These are phyloP conservation scores for Cephus rjabovi DNA, from an alignment of 2,888 invertebrate genomes.

Conservation along the genomic window DNA sequence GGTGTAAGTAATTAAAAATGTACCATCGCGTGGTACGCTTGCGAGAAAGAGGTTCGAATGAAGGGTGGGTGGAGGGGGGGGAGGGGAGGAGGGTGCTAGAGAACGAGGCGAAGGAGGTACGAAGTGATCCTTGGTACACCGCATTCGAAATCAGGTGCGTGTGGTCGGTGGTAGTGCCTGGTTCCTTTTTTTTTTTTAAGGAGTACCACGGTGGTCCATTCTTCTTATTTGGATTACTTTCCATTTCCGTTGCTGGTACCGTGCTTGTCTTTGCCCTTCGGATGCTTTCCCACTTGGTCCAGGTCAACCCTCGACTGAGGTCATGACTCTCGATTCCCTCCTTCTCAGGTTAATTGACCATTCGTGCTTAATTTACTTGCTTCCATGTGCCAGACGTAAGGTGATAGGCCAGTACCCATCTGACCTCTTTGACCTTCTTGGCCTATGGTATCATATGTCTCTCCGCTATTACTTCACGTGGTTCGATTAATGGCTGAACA, in stretches of 20 bases:
- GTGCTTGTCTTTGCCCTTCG: not conserved
- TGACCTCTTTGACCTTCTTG: not conserved
- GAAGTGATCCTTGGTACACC: not conserved
- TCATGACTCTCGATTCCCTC: slow-evolving; percentile 29
- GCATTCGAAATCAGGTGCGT: not conserved
- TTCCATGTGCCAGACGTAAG: slow-evolving; percentile 49
- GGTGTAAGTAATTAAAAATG: slow-evolving; percentile 68
- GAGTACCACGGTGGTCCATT: not conserved
- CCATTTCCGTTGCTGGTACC: not conserved
- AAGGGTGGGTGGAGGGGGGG: slow-evolving; percentile 7
- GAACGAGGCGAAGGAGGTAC: not conserved
- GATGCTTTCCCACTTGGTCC: slow-evolving; percentile 2
- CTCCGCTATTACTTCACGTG: not conserved
- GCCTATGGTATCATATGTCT: not conserved
- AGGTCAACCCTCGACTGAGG: slow-evolving; percentile 33
- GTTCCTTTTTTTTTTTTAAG: not conserved
- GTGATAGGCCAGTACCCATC: slow-evolving; percentile 47
- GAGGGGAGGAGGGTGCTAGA: not conserved
- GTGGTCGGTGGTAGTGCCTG: not conserved
- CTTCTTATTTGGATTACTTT: not conserved
- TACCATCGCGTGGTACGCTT: slow-evolving; percentile 65
- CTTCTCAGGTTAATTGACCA: slow-evolving; percentile 64
- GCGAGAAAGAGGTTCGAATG: not conserved
- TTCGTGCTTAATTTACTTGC: slow-evolving; percentile 65
- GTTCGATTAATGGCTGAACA: too few relatives aligned